Conservation (phyloP, 2,113 vertebrate genomes). For the Meleagris gallopavo region DNA sequence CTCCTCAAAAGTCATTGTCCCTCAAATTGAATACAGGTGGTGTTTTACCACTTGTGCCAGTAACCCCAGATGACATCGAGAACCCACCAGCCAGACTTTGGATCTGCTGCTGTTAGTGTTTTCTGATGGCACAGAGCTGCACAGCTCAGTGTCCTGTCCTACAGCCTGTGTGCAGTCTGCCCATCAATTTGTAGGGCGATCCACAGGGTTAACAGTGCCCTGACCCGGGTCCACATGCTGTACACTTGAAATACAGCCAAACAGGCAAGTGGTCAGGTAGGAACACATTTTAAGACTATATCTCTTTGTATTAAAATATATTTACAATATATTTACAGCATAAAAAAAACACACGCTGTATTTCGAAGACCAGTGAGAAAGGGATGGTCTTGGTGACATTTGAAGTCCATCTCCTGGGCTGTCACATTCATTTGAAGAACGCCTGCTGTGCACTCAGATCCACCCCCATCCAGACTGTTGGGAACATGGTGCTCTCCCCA, state of each 20-base stretch:
- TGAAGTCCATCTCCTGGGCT: slow-evolving; percentile 68
- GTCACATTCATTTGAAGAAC: slow-evolving; percentile 60
- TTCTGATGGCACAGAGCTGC: not conserved
- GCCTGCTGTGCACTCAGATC: slow-evolving; percentile 74
- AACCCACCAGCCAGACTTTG: not conserved
- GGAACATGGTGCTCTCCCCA: slow-evolving; percentile 49
- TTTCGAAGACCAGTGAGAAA: slow-evolving; percentile 60
- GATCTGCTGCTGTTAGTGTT: not conserved
- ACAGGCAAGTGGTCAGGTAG: not conserved
- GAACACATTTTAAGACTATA: slow-evolving; percentile 31
- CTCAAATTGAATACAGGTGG: not conserved
- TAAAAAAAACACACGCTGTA: slow-evolving; percentile 22
- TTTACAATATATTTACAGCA: slow-evolving; percentile 59
- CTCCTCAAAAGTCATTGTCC: not conserved
- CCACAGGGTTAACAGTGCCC: not conserved
- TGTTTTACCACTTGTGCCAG: not conserved
- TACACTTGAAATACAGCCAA: not conserved
- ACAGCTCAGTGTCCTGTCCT: accelerated
- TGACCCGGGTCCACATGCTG: not conserved
- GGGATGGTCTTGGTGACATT: slow-evolving; percentile 50
- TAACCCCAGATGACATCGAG: not conserved
- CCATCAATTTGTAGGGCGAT: not conserved
- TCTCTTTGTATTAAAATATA: slow-evolving; percentile 5
- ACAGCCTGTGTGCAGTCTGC: not conserved
- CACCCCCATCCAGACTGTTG: slow-evolving; percentile 52